A percentile compares a stretch with the other conserved stretches of the same genome.
These are phyloP conservation scores for Colaptes auratus DNA, from an alignment of 2,113 vertebrate species.

Conservation along the genomic window DNA sequence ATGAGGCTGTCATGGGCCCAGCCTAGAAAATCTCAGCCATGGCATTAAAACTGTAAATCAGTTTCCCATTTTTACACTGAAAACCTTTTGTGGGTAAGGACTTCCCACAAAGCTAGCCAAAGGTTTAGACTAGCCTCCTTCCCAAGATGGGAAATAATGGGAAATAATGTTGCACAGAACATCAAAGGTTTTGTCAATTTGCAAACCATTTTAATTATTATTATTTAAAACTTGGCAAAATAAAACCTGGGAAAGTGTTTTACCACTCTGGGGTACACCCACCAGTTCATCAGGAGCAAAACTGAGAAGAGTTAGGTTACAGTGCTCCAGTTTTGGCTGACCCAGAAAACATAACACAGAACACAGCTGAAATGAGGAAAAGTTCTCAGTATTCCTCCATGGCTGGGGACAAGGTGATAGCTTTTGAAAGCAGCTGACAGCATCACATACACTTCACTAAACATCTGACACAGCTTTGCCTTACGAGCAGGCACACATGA, in stretches of 20 bases:
- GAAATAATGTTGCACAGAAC: background rate
- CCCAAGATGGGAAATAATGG: background rate
- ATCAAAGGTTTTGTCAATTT: background rate
- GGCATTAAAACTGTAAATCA: background rate
- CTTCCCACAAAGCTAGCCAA: background rate
- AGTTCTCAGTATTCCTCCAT: background rate
- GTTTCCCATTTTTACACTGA: background rate
- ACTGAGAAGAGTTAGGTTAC: background rate
- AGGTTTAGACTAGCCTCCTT: background rate
- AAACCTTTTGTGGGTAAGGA: background rate
- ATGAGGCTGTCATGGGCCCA: no score
- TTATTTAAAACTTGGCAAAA: no score
- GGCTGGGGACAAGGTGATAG: accelerated
- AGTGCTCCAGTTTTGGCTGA: background rate
- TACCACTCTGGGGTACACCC: background rate
- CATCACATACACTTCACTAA: background rate
- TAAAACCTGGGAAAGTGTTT: background rate
- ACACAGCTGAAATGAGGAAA: background rate
- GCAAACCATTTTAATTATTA: background rate
- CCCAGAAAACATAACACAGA: background rate
- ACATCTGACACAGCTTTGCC: background rate
- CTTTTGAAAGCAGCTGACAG: background rate
- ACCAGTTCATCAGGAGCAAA: background rate
- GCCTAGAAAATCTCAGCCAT: background rate
- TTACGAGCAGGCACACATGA: background rate